Evolutionary conservation across 1,140 invertebrate genomes (phyloP).

Genomic region (Sitophilus oryzae): DNA sequence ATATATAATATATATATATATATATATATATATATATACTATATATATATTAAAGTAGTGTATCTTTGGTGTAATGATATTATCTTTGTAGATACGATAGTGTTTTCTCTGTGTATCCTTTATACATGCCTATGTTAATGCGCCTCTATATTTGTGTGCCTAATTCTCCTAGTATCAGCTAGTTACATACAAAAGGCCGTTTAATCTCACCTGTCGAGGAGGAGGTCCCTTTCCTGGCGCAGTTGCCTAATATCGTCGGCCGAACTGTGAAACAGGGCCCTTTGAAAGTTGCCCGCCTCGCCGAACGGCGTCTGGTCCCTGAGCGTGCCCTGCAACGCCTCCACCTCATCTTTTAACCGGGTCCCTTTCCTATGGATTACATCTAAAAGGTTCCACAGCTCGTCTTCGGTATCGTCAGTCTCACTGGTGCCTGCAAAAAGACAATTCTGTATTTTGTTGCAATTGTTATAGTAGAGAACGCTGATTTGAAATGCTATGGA

Average conservation of each 20-base stretch:
- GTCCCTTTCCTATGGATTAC: conserved; percentile 76
- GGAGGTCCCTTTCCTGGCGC: conserved; percentile 62
- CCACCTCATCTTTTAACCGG: conserved; percentile 67
- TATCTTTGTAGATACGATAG: too few species aligned
- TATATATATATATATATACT: too few species aligned
- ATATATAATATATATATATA: too few species aligned
- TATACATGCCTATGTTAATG: too few species aligned
- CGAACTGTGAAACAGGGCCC: conserved; percentile 44
- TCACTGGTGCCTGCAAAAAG: conserved; percentile 23
- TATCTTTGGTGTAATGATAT: too few species aligned
- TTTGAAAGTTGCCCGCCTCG: conserved; percentile 48
- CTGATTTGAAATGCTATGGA: too few species aligned
- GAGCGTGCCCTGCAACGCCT: conserved; percentile 50
- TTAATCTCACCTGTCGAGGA: conserved; percentile 51
- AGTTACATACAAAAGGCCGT: too few species aligned
- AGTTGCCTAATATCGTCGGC: conserved; percentile 50
- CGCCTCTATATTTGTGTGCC: too few species aligned
- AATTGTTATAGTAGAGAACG: background rate
- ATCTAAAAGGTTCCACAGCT: conserved; percentile 77
- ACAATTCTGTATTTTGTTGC: background rate
- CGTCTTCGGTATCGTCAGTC: conserved; percentile 62
- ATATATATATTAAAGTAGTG: too few species aligned
- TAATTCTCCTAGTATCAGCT: too few species aligned
- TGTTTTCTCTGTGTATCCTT: too few species aligned
- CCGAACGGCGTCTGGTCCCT: conserved; percentile 44